phyloP scores from a whole-genome alignment of 2,888 invertebrate genomes.

The Apomyelois bistriatella region DNA sequence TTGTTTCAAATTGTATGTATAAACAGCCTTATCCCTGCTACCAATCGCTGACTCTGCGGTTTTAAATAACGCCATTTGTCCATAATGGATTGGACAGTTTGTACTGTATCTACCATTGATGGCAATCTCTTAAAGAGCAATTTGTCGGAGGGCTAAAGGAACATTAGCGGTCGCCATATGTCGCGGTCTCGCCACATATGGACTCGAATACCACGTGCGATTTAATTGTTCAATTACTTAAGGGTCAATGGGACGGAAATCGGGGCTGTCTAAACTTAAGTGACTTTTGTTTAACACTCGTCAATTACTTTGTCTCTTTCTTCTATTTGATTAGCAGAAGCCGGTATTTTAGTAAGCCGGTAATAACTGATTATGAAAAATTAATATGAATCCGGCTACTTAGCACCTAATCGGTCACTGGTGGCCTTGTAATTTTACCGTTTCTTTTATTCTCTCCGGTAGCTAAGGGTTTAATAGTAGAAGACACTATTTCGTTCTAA shows the following conservation, averaged over 20 bases:
- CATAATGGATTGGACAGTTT: slow-evolving; percentile 68
- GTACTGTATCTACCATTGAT: slow-evolving; percentile 47
- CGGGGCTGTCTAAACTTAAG: slow-evolving; percentile 16
- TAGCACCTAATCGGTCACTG: too few species aligned
- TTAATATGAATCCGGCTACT: too few species aligned
- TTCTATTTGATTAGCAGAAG: not conserved
- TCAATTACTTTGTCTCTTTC: not conserved
- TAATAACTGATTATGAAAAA: too few species aligned
- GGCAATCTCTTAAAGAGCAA: slow-evolving; percentile 72
- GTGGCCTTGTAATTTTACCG: too few species aligned
- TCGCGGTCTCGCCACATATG: slow-evolving; percentile 39
- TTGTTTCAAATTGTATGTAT: not conserved
- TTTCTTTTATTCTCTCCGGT: too few species aligned
- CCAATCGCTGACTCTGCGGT: slow-evolving; percentile 19
- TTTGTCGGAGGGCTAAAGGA: slow-evolving; percentile 48
- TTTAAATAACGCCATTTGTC: slow-evolving; percentile 68
- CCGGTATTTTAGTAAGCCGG: too few species aligned
- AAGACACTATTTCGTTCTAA: too few species aligned
- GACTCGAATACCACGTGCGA: slow-evolving; percentile 31
- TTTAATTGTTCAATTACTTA: slow-evolving; percentile 55
- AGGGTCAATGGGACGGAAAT: slow-evolving; percentile 28
- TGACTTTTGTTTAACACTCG: slow-evolving; percentile 15
- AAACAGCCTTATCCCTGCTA: not conserved
- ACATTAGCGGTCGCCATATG: slow-evolving; percentile 60
- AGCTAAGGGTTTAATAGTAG: too few species aligned